Evolutionary conservation across 2,113 vertebrate genomes (phyloP).

Genomic region (Lathamus discolor): DNA sequence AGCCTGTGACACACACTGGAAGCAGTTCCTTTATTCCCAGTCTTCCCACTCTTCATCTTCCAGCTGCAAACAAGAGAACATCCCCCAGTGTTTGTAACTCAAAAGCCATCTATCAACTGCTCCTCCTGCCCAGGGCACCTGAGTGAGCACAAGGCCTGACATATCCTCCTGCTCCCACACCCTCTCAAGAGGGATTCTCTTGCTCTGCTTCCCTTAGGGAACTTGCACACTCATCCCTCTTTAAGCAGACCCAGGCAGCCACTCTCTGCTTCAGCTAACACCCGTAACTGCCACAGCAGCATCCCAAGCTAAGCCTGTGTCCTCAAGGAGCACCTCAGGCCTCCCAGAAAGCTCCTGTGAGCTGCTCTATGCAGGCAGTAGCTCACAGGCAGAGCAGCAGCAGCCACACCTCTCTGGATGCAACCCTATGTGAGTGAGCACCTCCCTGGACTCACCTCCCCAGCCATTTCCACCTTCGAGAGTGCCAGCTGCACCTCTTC

Average conservation of each 20-base stretch:
- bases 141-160: not conserved
- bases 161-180: not conserved
- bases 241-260: not conserved
- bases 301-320: not conserved
- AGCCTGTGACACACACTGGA: conserved; percentile 48
- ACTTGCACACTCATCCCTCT: not conserved
- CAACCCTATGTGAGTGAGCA: not conserved
- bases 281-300: accelerated
- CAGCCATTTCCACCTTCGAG: conserved; percentile 86
- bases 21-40: conserved; percentile 85
- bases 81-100: not conserved
- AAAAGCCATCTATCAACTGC: not conserved
- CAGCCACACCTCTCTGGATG: not conserved
- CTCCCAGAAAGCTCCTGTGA: not conserved
- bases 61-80: conserved; percentile 76
- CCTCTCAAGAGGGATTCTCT: not conserved
- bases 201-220: not conserved
- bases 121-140: not conserved
- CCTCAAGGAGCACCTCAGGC: not conserved
- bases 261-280: not conserved
- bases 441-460: conserved; percentile 79
- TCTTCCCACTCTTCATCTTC: conserved; percentile 97
- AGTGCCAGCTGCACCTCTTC: conserved; percentile 95
- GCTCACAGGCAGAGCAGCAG: not conserved
- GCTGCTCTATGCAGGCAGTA: not conserved